Base-by-base conservation (phyloP, 2,888 invertebrate genomes). In the Encarsia formosa region DNA sequence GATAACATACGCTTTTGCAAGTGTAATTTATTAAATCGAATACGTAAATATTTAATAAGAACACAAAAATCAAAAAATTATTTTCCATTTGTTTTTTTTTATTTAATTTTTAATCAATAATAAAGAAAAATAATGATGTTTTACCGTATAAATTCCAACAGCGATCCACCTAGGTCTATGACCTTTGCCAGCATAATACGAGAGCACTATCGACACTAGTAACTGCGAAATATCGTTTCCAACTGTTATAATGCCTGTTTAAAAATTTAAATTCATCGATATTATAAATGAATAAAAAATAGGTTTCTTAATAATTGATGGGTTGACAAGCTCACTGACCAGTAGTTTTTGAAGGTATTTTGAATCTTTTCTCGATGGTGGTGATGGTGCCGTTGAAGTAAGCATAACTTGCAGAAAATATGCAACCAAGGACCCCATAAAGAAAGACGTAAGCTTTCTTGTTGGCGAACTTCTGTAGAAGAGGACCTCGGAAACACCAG, bases 371-470 rank as follows among this genome's bases (percentile, higher is more conserved):
- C 69, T 86, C 86, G 57, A 86, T 76, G 3, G 86, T 86, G 44
- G 86, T 85, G 54, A 86, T 84, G 23, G 84, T 85, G n/a, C 85
- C 86, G 64, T 83, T 84, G 62, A 85, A 86, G 65, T 86, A 86
- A 4, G 85, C 81, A 63, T 81, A 85, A 53, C 82, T 82, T 63
- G 86, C 85, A 18, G 83, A 81, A 65, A 83, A 84, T 50, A 85
- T 78, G 63, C 84, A 84, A 3, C 85, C 86, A 5, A 85, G 77
- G 32, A 85, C 71, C 29, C 85, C 85, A 59, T 85, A 86, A 1
- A 85, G 74, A 57, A 83, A 73, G 4, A 85, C 79, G 63, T 80
- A 81, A 11, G 76, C 78, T 61, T 79, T 80, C 62, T 79, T 80
- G 60, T 80, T 79, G 16, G 81, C 83, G 62, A 79, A 81, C 71